A percentile compares a stretch with the other conserved stretches of the same genome.
These are phyloP conservation scores for Leucophenga maculata DNA, from an alignment of 2,888 invertebrate genomes.

Conservation along the genomic window DNA sequence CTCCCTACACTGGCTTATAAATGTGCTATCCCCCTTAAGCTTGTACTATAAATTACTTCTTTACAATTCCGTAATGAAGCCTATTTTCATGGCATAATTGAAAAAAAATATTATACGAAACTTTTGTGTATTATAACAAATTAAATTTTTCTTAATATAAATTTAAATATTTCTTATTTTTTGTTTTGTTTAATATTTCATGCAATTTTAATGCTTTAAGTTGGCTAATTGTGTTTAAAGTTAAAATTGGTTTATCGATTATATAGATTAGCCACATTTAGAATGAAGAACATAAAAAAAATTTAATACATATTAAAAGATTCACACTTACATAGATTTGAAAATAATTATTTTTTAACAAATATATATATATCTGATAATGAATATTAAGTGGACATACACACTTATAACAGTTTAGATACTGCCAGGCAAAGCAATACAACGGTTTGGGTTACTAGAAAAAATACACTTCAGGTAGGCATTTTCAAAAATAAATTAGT, in stretches of 20 bases:
- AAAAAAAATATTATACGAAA: too few species aligned
- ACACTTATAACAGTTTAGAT: slow-evolving; percentile 44
- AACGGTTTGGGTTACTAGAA: slow-evolving; percentile 47
- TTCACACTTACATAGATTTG: slow-evolving; percentile 17
- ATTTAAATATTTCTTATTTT: not conserved
- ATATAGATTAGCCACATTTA: not conserved
- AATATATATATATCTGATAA: not conserved
- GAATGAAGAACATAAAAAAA: not conserved
- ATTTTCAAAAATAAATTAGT: slow-evolving; percentile 11
- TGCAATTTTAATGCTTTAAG: slow-evolving; percentile 18
- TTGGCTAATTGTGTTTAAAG: not conserved
- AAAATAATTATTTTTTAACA: not conserved
- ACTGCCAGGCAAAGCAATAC: slow-evolving; percentile 73
- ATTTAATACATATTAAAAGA: not conserved
- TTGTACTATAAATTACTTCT: too few species aligned
- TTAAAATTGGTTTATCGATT: not conserved
- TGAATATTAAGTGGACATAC: slow-evolving; percentile 20
- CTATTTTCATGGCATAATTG: too few species aligned
- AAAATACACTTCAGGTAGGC: slow-evolving; percentile 14
- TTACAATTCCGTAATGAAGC: too few species aligned
- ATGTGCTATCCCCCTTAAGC: too few species aligned
- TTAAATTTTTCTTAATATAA: not conserved
- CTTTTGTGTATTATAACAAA: too few species aligned
- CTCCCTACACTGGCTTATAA: too few species aligned
- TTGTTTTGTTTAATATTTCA: not conserved